Percentiles rank a stretch among this genome's conserved stretches.
phyloP scores from a whole-genome alignment of 2,113 vertebrate genomes.

The Hemibagrus wyckioides region DNA sequence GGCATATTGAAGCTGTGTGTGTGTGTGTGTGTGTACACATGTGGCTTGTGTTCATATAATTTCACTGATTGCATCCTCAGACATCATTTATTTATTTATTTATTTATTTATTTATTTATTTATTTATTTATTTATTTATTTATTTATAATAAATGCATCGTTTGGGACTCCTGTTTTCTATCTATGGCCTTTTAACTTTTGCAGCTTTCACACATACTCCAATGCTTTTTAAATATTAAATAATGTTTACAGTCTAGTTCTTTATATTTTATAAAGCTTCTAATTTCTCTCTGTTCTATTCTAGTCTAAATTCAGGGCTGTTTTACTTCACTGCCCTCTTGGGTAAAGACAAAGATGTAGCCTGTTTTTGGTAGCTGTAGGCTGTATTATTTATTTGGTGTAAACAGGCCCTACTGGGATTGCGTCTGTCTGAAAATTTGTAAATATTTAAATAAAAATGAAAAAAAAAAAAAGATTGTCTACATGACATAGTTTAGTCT shows the following conservation, averaged over 20 bases:
- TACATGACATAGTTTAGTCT: neutral
- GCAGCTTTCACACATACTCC: neutral
- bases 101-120: too few relatives aligned
- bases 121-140: neutral
- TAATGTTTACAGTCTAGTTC: neutral
- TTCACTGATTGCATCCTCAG: neutral
- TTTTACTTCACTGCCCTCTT: neutral
- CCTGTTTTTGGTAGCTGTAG: neutral
- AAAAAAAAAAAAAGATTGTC: too few relatives aligned
- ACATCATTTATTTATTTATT: too few relatives aligned
- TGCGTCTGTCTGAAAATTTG: neutral
- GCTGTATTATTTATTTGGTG: constrained; percentile 12
- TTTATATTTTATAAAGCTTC: neutral
- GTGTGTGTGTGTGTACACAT: neutral
- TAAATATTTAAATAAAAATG: neutral
- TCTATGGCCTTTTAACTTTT: neutral
- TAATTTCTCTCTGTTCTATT: neutral
- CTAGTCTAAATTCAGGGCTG: neutral
- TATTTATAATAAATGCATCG: neutral
- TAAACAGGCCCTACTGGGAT: constrained; percentile 6
- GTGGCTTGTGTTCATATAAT: neutral
- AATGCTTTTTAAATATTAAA: neutral
- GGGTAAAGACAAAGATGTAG: neutral
- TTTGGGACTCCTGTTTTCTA: neutral
- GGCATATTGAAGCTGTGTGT: neutral